These are phyloP conservation scores for Drymodes brunneopygia DNA, from an alignment of 2,113 vertebrate genomes.

Conservation along the genomic window DNA sequence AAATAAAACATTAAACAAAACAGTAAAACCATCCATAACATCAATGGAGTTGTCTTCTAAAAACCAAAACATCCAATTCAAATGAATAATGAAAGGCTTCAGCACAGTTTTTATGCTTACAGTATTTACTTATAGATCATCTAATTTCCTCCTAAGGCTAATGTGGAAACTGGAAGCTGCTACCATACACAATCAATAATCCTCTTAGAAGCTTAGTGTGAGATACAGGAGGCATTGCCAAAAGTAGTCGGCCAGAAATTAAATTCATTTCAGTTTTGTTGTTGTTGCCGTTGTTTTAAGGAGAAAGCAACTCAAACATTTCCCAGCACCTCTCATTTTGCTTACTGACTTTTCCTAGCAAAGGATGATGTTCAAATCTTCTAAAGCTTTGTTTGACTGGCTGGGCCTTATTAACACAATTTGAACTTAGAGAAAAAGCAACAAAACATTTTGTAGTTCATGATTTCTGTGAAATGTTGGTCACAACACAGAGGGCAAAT, in stretches of 20 bases:
- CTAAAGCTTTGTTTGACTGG: neutral
- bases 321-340: neutral
- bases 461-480: neutral
- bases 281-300: neutral
- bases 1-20: slow-evolving; percentile 34
- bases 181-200: slow-evolving; percentile 48
- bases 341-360: neutral
- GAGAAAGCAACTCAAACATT: neutral
- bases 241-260: neutral
- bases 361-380: neutral
- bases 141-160: slow-evolving; percentile 51
- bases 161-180: slow-evolving; percentile 51
- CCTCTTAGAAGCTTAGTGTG: slow-evolving; percentile 12
- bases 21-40: neutral
- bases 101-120: slow-evolving; percentile 20
- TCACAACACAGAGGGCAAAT: neutral
- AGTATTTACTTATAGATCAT: slow-evolving; percentile 46
- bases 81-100: slow-evolving; percentile 47
- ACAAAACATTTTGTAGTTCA: neutral
- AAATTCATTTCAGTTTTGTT: neutral
- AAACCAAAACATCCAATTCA: slow-evolving; percentile 27
- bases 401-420: neutral
- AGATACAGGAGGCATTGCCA: neutral
- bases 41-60: neutral
- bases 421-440: neutral